Conservation (phyloP, 2,797 vertebrate genomes). For the Euthynnus affinis region DNA sequence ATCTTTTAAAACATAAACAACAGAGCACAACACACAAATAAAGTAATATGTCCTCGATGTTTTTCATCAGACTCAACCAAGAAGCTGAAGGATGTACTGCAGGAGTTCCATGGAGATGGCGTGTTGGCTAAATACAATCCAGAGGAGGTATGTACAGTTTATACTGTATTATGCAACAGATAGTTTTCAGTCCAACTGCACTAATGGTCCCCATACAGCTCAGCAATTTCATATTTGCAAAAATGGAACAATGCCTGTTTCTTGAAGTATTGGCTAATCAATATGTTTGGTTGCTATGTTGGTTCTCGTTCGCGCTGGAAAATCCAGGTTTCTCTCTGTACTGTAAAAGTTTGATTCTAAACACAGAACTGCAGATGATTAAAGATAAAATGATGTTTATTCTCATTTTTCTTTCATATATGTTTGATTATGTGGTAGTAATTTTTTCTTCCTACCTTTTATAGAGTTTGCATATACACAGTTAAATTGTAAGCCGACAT, state of each 20-base stretch:
- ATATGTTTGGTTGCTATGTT: not conserved
- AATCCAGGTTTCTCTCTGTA: not conserved
- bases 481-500: not conserved
- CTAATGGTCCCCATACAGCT: not conserved
- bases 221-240: not conserved
- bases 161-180: conserved; percentile 11
- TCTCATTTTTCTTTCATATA: not conserved
- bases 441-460: too few species aligned
- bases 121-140: conserved; percentile 96
- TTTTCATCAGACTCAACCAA: conserved; percentile 92
- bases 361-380: not conserved
- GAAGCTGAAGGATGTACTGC: conserved; percentile 95
- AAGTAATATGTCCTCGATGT: conserved; percentile 13
- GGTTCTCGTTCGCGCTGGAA: not conserved
- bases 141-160: conserved; percentile 90
- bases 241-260: not conserved
- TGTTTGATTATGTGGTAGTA: not conserved
- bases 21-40: not conserved
- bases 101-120: conserved; percentile 95
- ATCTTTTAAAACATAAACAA: not conserved
- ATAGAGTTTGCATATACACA: not conserved
- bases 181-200: not conserved
- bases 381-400: not conserved
- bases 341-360: conserved; percentile 7
- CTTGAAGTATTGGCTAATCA: not conserved